Evolutionary conservation across 2,888 invertebrate genomes (phyloP).

Genomic region (Dendrolimus houi): DNA sequence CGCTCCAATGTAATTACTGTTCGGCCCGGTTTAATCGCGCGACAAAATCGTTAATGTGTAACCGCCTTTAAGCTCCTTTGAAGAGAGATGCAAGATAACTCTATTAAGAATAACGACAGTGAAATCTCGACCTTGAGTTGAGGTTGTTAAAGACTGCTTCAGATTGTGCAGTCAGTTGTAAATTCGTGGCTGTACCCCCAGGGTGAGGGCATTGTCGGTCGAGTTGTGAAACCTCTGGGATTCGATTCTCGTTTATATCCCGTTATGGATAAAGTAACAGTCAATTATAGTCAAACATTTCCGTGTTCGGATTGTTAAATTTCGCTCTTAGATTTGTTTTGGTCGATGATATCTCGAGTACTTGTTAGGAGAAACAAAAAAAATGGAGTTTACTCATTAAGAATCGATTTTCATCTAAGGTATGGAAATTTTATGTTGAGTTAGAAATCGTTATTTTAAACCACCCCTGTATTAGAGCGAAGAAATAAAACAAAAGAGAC

Average conservation of each 20-base stretch:
- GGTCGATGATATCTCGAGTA: background rate
- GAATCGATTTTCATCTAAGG: no score
- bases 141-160: background rate
- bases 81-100: background rate
- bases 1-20: background rate
- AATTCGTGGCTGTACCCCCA: conserved; percentile 11
- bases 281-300: background rate
- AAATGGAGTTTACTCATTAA: no score
- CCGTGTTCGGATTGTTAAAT: background rate
- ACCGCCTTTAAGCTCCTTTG: background rate
- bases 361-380: no score
- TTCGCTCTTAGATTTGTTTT: background rate
- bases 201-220: conserved; percentile 22
- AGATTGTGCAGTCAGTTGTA: background rate
- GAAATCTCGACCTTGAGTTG: no score
- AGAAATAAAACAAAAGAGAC: no score
- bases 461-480: no score
- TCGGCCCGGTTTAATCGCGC: background rate
- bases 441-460: no score
- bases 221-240: conserved; percentile 21
- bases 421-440: no score
- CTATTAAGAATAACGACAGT: background rate
- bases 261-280: conserved; percentile 5
- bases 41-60: background rate
- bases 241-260: conserved; percentile 5